Conservation (phyloP, 2,888 invertebrate species). For the Ophraella communa region DNA sequence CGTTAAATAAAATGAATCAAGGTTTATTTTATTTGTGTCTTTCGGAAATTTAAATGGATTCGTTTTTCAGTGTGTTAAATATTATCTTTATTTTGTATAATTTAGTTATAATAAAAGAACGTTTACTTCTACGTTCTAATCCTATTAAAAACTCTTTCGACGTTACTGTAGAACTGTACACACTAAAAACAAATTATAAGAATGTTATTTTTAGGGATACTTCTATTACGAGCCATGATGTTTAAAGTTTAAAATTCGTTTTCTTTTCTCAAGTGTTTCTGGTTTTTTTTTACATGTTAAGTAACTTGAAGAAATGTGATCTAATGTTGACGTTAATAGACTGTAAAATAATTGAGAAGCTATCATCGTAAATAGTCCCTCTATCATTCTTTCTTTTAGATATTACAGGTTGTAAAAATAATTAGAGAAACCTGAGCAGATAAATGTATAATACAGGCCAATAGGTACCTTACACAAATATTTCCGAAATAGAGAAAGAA, state of each 20-base stretch:
- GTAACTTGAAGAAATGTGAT: conserved; percentile 12
- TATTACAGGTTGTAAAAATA: background rate
- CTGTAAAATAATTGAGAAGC: conserved; percentile 16
- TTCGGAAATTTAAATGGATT: no score
- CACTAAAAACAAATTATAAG: background rate
- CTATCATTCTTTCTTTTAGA: background rate
- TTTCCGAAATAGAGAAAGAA: no score
- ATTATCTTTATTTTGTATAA: no score
- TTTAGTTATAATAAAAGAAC: no score
- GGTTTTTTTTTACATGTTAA: conserved; percentile 6
- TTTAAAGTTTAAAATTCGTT: conserved; percentile 30
- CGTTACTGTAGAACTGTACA: background rate
- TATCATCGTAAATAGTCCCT: conserved; percentile 3
- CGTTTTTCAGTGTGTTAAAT: no score
- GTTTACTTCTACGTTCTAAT: background rate
- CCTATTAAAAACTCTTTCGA: background rate
- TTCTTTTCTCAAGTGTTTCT: conserved; percentile 12
- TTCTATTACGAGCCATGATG: conserved; percentile 9
- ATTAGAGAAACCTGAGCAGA: background rate
- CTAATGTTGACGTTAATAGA: conserved; percentile 18
- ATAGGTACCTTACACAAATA: no score
- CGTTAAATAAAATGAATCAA: no score
- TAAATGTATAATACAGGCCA: background rate
- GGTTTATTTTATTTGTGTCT: no score
- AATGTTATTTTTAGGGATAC: conserved; percentile 27